Evolutionary conservation across 2,113 vertebrate species (phyloP), one percentile per base, ranked within the genome.

Genomic region (Grantiella picta): DNA sequence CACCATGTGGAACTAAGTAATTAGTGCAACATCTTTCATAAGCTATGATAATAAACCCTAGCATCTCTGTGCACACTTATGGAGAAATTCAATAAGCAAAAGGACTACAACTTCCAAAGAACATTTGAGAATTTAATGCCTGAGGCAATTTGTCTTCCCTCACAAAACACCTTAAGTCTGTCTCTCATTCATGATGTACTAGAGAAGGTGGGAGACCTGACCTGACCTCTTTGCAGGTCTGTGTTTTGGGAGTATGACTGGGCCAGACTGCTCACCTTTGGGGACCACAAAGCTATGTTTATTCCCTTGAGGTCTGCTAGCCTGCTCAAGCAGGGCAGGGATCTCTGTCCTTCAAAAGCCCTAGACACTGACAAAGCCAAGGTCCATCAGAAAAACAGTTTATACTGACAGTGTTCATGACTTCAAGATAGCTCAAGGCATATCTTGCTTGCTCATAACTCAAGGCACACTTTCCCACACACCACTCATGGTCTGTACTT

Each of bases 1-100:
- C 11, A 64, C 47, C 47, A 27, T 9, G 19, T 65, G 28, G 44
- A 84, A 50, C 38, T 38, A 82, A 35, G 18, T 19, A 96, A 94
- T 95, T 92, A 96, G 45, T 24, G 5, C 18, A 49, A 33, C 19
- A 82, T 47, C 17, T 87, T 94, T 93, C 70, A 91, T 69, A 90
- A 90, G 18, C 36, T 79, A 22, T n/a, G 20, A 76, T 86, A 94
- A 84, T 82, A 93, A 93, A 87, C 7, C 6, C 49, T 53, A 27
- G 15, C 7, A 28, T 47, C 29, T 83, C 42, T 66, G 9, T 64
- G 47, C 5, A 23, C 12, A 10, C 17, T 78, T 56, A 82, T 53
- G 40, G 60, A 92, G 28, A 91, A 78, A 80, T 75, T 92, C 52
- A 94, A 73, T 65, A 78, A 76, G 6, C 25, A 71, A 56, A 75